Base-by-base conservation (phyloP, 2,113 vertebrate species). In the Myrmecobius fasciatus region DNA sequence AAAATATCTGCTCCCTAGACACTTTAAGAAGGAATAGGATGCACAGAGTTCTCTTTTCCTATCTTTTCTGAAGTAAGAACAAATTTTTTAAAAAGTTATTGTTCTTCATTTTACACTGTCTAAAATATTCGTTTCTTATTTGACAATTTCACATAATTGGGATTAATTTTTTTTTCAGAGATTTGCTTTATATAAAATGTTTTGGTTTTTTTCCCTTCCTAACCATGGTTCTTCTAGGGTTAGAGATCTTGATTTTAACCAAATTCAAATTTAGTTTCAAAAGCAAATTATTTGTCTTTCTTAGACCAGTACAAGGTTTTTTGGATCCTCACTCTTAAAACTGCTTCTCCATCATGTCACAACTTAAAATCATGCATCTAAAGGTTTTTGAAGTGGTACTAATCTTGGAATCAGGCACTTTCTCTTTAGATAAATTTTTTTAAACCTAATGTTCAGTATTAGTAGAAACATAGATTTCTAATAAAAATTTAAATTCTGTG, bases 401-500 rank as follows among this genome's bases (percentile, higher is more conserved):
- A 14, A 56, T 43, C 67, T 43, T 43, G 20, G 17, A 20, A 52
- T 52, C 93, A 92, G 67, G 47, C 52, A 92, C 5, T 97, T 91
- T 47, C 60, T 24, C 28, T 94, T 91, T 92, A 49, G 53, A 46
- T 92, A 43, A 14, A 91, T 75, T 93, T 83, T 52, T 95, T 89
- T 92, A 94, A 93, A 90, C 36, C 46, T 89, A 91, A 17, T 93
- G 25, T 47, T 60, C 48, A 31, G 25, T 89, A 75, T 89, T 47
- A 92, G 25, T 36, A 31, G 60, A 75, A n/a, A 53, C 11, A 2
- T 25, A 49, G 8, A 3, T 94, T 43, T 28, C 91, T 31, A 91
- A 89, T 92, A 60, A 90, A 94, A 95, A 90, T 56, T 52, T 24
- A 3, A 92, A 49, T 91, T 96, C 92, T 83, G 93, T 89, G 2